Conservation (phyloP, 2,797 vertebrate genomes). For the Molothrus aeneus region DNA sequence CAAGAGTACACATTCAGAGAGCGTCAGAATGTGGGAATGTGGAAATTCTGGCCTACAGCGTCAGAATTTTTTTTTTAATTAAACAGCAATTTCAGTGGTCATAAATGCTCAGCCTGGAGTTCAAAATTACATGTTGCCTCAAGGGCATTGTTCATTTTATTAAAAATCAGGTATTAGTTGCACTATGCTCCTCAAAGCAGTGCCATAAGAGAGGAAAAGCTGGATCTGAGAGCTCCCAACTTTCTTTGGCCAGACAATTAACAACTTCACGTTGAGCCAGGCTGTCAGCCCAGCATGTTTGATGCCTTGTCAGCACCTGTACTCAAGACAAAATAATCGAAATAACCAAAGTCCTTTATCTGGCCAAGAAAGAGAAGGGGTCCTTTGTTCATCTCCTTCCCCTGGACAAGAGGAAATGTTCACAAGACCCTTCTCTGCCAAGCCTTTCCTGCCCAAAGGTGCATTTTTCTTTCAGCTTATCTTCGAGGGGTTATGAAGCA, state of each 20-base stretch:
- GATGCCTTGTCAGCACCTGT: background rate
- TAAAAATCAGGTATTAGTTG: background rate
- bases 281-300: background rate
- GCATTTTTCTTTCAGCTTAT: background rate
- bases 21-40: background rate
- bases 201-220: background rate
- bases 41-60: background rate
- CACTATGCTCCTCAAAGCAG: background rate
- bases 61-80: background rate
- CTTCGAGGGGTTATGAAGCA: background rate
- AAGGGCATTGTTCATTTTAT: background rate
- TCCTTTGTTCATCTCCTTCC: background rate
- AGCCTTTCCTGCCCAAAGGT: background rate
- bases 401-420: background rate
- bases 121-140: background rate
- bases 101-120: background rate
- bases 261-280: rapidly evolving
- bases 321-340: background rate
- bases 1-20: background rate
- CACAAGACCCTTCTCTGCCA: background rate
- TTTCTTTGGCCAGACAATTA: background rate
- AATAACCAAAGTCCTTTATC: background rate
- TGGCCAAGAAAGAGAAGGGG: background rate
- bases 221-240: background rate
- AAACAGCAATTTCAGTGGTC: background rate